Conservation (phyloP, 1,140 invertebrate genomes). For the Pseudomyrmex pallidus region DNA sequence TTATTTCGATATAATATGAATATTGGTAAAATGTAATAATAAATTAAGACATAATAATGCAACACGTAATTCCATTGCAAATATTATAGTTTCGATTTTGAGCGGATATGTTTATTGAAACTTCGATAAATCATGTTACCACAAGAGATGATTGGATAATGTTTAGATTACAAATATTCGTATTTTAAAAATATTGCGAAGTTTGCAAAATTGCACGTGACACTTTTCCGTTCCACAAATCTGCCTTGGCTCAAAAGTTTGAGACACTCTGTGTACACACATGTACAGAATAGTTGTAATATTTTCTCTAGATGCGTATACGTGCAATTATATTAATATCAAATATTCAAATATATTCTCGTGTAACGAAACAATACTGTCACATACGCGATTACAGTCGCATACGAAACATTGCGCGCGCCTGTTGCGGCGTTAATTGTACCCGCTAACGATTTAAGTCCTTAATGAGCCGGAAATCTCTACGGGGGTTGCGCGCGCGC, state of each 20-base stretch:
- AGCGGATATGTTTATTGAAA: slow-evolving; percentile 1
- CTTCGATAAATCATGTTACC: slow-evolving; percentile 4
- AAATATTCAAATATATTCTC: slow-evolving; percentile 18
- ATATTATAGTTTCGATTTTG: slow-evolving; percentile 34
- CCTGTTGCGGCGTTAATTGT: background rate
- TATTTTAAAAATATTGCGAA: background rate
- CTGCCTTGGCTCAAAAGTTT: too few species aligned
- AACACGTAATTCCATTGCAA: slow-evolving; percentile 21
- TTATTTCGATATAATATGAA: background rate
- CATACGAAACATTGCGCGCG: background rate
- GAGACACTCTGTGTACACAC: too few species aligned
- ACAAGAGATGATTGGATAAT: background rate
- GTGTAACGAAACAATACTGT: background rate
- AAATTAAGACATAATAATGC: slow-evolving; percentile 32
- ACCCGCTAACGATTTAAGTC: slow-evolving; percentile 16
- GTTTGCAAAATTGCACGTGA: background rate
- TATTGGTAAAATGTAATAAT: slow-evolving; percentile 24
- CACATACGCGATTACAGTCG: background rate
- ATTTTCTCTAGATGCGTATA: too few species aligned
- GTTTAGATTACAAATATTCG: slow-evolving; percentile 12
- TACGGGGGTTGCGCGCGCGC: too few species aligned
- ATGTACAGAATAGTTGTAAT: too few species aligned
- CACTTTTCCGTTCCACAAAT: too few species aligned
- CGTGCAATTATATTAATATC: background rate
- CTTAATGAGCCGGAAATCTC: slow-evolving; percentile 4